phyloP scores from a whole-genome alignment of 2,888 invertebrate genomes.

The Chaetoderma sp. region DNA sequence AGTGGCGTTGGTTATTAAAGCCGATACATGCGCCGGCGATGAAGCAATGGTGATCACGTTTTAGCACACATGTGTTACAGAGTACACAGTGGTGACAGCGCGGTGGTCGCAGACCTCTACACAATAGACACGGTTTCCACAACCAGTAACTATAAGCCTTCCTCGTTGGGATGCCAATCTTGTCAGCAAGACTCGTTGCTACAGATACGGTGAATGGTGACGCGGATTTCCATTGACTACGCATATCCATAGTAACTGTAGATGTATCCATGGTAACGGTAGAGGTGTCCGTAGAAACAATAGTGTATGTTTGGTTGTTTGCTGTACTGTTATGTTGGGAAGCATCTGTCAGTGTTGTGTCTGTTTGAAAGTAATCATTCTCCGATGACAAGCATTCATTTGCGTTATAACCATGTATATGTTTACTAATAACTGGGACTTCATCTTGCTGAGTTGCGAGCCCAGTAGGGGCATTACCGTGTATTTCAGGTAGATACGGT shows the following conservation, averaged over 20 bases:
- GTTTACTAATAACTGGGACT: not conserved
- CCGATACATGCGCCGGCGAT: slow-evolving; percentile 1
- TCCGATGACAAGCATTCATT: no score
- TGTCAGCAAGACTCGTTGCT: not conserved
- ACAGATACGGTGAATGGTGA: not conserved
- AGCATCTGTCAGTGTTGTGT: not conserved
- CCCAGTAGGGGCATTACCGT: slow-evolving; percentile 35
- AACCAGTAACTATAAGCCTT: not conserved
- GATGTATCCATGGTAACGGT: not conserved
- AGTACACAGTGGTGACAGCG: slow-evolving; percentile 1
- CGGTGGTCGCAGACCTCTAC: not conserved
- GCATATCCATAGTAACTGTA: no score
- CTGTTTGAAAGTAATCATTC: slow-evolving; percentile 4
- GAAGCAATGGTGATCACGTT: slow-evolving; percentile 5
- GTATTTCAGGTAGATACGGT: slow-evolving; percentile 29
- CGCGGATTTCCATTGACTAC: not conserved
- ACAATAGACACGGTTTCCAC: slow-evolving; percentile 4
- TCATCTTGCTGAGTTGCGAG: slow-evolving; percentile 25
- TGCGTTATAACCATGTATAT: not conserved
- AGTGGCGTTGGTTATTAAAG: not conserved
- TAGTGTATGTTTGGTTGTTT: not conserved
- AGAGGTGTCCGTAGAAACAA: not conserved
- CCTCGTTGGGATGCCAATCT: not conserved
- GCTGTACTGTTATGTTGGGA: not conserved
- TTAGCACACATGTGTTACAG: not conserved